Conservation (phyloP, 2,113 vertebrate genomes). For the Mesembrinibis cayennensis region DNA sequence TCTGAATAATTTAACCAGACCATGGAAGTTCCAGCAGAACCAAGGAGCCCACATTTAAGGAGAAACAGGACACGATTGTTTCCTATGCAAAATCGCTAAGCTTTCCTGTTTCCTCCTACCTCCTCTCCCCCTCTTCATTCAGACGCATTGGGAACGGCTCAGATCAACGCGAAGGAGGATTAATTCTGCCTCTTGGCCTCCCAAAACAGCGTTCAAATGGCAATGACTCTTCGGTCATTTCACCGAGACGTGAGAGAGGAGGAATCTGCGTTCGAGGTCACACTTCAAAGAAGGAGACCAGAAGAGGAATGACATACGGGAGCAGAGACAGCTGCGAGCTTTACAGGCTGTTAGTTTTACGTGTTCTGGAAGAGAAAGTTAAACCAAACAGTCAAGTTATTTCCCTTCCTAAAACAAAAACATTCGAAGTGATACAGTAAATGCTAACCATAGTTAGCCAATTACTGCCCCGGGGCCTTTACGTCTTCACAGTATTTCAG, state of each 20-base stretch:
- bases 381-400: not conserved
- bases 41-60: not conserved
- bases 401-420: not conserved
- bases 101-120: not conserved
- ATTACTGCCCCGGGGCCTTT: not conserved
- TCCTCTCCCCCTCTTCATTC: not conserved
- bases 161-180: not conserved
- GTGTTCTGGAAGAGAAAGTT: not conserved
- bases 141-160: not conserved
- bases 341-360: not conserved
- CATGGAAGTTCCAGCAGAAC: not conserved
- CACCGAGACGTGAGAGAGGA: not conserved
- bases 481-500: not conserved
- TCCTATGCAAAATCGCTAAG: not conserved
- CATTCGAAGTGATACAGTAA: rapidly evolving
- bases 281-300: not conserved
- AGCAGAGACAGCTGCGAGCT: not conserved
- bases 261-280: not conserved
- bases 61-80: not conserved
- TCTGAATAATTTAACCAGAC: conserved; percentile 11
- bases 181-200: not conserved
- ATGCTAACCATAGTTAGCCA: rapidly evolving
- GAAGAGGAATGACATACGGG: not conserved
- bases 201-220: not conserved
- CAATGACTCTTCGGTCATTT: not conserved